These are phyloP conservation scores for Drosophila monieri DNA, from an alignment of 2,888 invertebrate genomes.

Conservation along the genomic window DNA sequence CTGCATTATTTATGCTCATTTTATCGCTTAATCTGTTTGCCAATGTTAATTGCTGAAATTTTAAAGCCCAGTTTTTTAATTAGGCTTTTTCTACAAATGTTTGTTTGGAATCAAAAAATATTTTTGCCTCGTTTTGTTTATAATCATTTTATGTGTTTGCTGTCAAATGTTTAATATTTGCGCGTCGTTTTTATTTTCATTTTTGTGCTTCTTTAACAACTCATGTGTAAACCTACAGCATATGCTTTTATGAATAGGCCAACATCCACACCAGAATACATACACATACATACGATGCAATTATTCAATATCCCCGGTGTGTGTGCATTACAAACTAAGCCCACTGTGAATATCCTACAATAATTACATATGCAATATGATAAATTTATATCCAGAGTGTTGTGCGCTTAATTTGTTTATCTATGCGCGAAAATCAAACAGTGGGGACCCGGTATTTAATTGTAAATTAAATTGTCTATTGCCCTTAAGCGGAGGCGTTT, in stretches of 20 bases:
- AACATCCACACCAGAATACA: background rate
- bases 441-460: conserved; percentile 6
- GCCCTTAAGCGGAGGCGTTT: background rate
- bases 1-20: conserved; percentile 64
- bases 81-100: conserved; percentile 8
- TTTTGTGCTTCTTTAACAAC: conserved; percentile 49
- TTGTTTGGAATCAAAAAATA: conserved; percentile 27
- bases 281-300: background rate
- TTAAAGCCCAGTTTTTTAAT: conserved; percentile 26
- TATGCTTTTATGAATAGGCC: conserved; percentile 43
- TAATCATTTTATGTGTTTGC: conserved; percentile 53
- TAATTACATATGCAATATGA: conserved; percentile 16
- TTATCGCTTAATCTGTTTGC: conserved; percentile 71
- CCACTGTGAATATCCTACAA: conserved; percentile 20
- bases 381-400: conserved; percentile 13
- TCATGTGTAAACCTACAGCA: conserved; percentile 43
- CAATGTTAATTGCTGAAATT: conserved; percentile 68
- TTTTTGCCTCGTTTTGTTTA: conserved; percentile 24
- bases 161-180: conserved; percentile 59
- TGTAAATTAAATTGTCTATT: conserved; percentile 16
- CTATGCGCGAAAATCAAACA: conserved; percentile 17
- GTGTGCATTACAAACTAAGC: conserved; percentile 28
- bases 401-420: conserved; percentile 30
- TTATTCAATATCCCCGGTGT: conserved; percentile 11
- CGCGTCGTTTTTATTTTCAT: conserved; percentile 16